Conservation (phyloP, 2,113 vertebrate genomes). For the Solea senegalensis region DNA sequence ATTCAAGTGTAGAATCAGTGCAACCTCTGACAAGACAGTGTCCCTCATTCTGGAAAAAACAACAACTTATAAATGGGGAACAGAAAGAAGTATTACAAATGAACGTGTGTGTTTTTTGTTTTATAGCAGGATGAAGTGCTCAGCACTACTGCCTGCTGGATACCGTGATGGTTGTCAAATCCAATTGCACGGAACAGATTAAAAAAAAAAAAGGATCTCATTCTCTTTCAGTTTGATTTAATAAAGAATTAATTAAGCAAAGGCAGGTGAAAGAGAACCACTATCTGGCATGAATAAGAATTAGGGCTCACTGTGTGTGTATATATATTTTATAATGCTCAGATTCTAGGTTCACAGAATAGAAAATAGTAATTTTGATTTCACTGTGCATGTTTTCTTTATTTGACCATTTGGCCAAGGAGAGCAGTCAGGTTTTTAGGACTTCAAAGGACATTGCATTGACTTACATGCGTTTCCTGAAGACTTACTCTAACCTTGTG, state of each 20-base stretch:
- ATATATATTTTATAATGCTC: too few species aligned
- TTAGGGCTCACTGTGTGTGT: too few species aligned
- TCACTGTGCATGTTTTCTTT: constrained; percentile 20
- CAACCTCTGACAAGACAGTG: constrained; percentile 29
- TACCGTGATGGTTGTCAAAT: not conserved
- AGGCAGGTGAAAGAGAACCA: not conserved
- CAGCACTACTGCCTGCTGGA: not conserved
- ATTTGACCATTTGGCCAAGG: constrained; percentile 26
- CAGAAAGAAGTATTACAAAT: not conserved
- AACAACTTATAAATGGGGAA: not conserved
- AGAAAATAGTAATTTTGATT: not conserved
- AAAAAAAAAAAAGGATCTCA: constrained; percentile 8
- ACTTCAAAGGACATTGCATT: too few species aligned
- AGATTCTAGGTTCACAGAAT: too few species aligned
- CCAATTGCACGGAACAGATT: not conserved
- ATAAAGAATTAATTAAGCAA: constrained; percentile 57
- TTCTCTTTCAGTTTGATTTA: constrained; percentile 38
- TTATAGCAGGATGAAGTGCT: not conserved
- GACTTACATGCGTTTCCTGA: too few species aligned
- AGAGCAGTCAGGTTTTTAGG: constrained; percentile 12
- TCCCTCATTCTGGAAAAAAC: not conserved
- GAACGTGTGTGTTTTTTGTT: not conserved
- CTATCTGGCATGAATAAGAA: too few species aligned
- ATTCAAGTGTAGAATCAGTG: constrained; percentile 7
- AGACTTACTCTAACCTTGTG: too few species aligned